Base-by-base conservation (phyloP, 2,797 vertebrate genomes). In the Phrynocephalus forsythii region DNA sequence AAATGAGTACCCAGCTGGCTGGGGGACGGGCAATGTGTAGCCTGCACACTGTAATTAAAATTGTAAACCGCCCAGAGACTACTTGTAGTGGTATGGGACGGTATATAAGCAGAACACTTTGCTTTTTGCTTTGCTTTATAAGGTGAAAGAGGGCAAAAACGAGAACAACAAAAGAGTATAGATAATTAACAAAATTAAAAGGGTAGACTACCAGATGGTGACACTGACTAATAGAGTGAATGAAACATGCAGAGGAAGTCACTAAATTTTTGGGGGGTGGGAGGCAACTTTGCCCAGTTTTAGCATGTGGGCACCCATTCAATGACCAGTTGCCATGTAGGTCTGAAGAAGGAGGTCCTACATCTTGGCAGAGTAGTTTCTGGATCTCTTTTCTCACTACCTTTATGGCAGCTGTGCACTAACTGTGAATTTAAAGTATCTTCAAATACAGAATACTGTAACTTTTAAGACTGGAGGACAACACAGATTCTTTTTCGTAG, bases 381-480 rank as follows among this genome's bases (percentile, higher is more conserved):
- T 56, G 52, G 11, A 9, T 8, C 18, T 7, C 3, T 38, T 38
- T 81, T 67, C 56, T 22, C 79, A 38, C 13, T 15, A 24, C 28
- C 30, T 38, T 38, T 1, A 3, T 6, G 15, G 3, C 4, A 56
- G 3, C 30, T 20, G 48, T 81, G 16, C 5, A 68, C 24, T 28
- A 28, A 44, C 33, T 22, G 1, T 30, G 48, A 6, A 5, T 71
- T 83, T 52, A 72, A 83, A 68, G 33, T 3, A 63, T 33, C n/a
- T 75, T 38, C 24, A 28, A 6, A 63, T 63, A 26, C 52, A 75
- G 56, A 76, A n/a, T 56, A 56, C 9, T 56, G 2, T 5, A 18
- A 26, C 22, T 78, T 52, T 78, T 56, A 67, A 87, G 50, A 18
- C 69, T 52, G 88, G 86, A 86, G 87, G 86, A 87, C 80, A 56